phyloP scores from a whole-genome alignment of 2,888 invertebrate species.

The Eudemis profundana region DNA sequence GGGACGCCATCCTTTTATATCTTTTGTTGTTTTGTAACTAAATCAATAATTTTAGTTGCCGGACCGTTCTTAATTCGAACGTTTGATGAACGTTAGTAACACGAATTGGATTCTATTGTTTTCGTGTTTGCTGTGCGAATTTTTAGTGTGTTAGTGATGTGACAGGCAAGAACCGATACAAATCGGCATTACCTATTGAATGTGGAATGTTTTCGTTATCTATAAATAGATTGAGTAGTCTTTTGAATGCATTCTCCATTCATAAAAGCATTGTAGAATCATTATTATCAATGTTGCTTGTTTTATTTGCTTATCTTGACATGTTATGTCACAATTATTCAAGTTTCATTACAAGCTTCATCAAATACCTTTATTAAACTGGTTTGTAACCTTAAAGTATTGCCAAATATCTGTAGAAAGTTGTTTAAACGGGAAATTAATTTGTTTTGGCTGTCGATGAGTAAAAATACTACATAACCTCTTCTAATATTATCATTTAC shows the following conservation, averaged over 20 bases:
- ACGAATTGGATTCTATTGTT: not conserved
- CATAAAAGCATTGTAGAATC: constrained; percentile 33
- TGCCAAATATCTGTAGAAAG: constrained; percentile 20
- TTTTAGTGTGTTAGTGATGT: constrained; percentile 9
- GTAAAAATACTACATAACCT: constrained; percentile 9
- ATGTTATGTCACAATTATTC: constrained; percentile 25
- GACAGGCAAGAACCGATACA: constrained; percentile 13
- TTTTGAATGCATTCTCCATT: constrained; percentile 35
- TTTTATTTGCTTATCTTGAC: constrained; percentile 21
- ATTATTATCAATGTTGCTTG: constrained; percentile 29
- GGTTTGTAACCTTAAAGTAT: constrained; percentile 4
- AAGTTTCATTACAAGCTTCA: too few species aligned
- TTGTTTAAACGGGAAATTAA: constrained; percentile 5
- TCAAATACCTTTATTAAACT: constrained; percentile 7
- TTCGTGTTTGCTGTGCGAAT: constrained; percentile 22
- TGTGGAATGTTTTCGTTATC: constrained; percentile 25
- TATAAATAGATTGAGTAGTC: constrained; percentile 16
- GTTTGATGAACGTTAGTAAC: constrained; percentile 45
- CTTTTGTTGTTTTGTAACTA: constrained; percentile 84
- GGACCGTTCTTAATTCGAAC: constrained; percentile 55
- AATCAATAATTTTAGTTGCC: constrained; percentile 84
- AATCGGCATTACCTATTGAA: constrained; percentile 19
- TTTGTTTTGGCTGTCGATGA: constrained; percentile 13
- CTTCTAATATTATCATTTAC: constrained; percentile 7
- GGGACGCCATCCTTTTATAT: constrained; percentile 80